Evolutionary conservation across 2,113 vertebrate species (phyloP).

Genomic region (Ceyx cyanopectus): DNA sequence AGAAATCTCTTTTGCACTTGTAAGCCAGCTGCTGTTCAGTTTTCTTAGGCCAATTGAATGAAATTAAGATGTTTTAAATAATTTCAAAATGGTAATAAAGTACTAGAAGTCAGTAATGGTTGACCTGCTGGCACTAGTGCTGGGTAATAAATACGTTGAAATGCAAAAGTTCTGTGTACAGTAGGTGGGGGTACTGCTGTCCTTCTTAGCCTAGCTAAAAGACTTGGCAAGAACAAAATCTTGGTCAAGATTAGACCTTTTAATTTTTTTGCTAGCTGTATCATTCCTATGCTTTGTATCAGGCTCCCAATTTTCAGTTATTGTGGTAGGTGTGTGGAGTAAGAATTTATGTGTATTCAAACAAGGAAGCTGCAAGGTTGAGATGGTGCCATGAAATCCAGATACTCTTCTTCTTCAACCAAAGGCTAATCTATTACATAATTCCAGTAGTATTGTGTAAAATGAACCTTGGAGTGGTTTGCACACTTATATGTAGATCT

Average conservation of each 20-base stretch:
- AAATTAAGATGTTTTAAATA: background rate
- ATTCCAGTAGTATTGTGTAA: background rate
- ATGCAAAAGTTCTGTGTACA: background rate
- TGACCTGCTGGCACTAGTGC: background rate
- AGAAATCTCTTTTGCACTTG: background rate
- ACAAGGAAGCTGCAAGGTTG: background rate
- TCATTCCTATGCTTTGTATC: background rate
- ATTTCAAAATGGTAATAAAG: background rate
- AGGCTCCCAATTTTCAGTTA: background rate
- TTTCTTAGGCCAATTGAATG: background rate
- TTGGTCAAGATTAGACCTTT: background rate
- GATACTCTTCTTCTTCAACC: background rate
- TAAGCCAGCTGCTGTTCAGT: constrained; percentile 24
- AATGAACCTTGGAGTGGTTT: background rate
- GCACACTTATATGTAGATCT: background rate
- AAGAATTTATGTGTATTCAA: background rate
- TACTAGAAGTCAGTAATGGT: background rate
- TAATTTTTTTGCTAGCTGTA: background rate
- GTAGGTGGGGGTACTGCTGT: background rate
- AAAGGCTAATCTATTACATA: background rate
- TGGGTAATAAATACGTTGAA: background rate
- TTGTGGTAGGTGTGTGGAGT: background rate
- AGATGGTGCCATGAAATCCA: background rate
- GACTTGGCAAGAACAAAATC: background rate
- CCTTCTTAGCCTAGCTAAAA: background rate